These are phyloP conservation scores for Glaucomys volans DNA, from an alignment of 2,113 vertebrate species.

Conservation along the genomic window DNA sequence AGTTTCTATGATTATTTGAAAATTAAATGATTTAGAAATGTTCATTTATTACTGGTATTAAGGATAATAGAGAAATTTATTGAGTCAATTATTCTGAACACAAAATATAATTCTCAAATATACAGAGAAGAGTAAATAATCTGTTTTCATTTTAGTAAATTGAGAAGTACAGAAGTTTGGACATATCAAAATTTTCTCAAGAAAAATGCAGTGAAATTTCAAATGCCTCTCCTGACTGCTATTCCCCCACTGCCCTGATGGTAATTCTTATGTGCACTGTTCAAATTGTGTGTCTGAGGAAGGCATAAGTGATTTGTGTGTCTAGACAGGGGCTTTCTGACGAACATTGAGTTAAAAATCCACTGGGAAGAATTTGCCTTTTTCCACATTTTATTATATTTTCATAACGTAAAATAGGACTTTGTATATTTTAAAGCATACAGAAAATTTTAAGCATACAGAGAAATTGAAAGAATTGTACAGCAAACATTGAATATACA, in stretches of 20 bases:
- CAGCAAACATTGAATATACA: background rate
- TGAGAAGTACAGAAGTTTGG: background rate
- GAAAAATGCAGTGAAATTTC: background rate
- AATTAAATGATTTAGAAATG: slow-evolving; percentile 7
- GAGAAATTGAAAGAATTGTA: slow-evolving; percentile 17
- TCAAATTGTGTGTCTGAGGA: background rate
- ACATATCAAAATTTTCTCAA: background rate
- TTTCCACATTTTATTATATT: background rate
- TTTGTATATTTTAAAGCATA: background rate
- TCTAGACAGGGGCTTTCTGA: slow-evolving; percentile 21
- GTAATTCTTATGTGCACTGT: background rate
- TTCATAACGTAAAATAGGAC: slow-evolving; percentile 6
- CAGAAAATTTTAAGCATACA: background rate
- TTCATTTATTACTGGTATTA: background rate
- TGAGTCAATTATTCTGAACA: background rate
- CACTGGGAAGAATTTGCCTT: background rate
- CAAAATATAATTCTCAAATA: background rate
- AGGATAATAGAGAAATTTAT: background rate
- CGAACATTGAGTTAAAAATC: background rate
- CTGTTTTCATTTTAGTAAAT: background rate
- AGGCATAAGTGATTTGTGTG: background rate
- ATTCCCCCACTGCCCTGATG: background rate
- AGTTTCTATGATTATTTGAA: slow-evolving; percentile 45
- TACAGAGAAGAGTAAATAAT: background rate
- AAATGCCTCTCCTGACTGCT: background rate